Evolutionary conservation across 2,888 invertebrate genomes (phyloP).

Genomic region (Mylabris sibirica): DNA sequence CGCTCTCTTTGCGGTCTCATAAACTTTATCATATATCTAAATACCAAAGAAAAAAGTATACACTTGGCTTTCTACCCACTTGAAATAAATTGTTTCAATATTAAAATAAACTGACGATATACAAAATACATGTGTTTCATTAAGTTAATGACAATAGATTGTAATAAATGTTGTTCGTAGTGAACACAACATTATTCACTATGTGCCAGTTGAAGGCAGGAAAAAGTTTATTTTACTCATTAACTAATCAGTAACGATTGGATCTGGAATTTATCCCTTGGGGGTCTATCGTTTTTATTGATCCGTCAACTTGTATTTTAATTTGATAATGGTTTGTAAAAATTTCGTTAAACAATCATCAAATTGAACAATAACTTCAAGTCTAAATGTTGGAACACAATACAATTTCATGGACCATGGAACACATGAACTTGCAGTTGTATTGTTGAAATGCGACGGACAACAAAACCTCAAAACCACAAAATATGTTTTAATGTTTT

Average conservation of each 20-base stretch:
- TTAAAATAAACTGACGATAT: conserved; percentile 16
- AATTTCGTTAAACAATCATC: neutral
- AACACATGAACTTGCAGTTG: conserved; percentile 45
- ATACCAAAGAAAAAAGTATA: neutral
- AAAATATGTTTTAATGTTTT: conserved; percentile 27
- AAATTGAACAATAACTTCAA: conserved; percentile 35
- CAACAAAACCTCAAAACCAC: conserved; percentile 27
- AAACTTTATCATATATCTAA: neutral
- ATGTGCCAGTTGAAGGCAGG: neutral
- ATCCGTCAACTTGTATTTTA: neutral
- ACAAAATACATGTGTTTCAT: conserved; percentile 39
- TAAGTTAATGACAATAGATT: conserved; percentile 38
- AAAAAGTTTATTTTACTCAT: conserved; percentile 32
- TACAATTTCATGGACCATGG: conserved; percentile 50
- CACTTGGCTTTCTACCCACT: neutral
- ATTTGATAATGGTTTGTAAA: neutral
- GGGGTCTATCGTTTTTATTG: neutral
- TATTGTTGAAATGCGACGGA: conserved; percentile 38
- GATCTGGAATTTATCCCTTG: conserved; percentile 25
- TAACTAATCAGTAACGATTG: conserved; percentile 26
- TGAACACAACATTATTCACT: conserved; percentile 36
- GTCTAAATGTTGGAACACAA: conserved; percentile 48
- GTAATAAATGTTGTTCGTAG: conserved; percentile 39
- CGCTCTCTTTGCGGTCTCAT: neutral
- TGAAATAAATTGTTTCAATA: neutral